Evolutionary conservation across 2,888 invertebrate genomes (phyloP).

Genomic region (Diploptera punctata): DNA sequence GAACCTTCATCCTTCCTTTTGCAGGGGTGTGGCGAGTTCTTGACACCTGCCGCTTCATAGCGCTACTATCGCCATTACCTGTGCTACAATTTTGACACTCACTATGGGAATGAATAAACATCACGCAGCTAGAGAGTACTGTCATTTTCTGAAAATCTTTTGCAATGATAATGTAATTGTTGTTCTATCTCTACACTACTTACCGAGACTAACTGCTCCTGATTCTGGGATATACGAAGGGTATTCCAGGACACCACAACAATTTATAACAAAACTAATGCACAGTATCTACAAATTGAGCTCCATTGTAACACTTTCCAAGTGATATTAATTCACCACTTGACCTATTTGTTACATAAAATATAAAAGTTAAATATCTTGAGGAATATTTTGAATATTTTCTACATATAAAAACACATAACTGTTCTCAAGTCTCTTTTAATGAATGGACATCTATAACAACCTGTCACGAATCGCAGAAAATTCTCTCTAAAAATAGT

Average conservation of each 20-base stretch:
- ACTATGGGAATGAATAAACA: background rate
- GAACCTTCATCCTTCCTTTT: background rate
- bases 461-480: background rate
- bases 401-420: background rate
- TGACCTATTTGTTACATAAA: background rate
- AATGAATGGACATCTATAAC: background rate
- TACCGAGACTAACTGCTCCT: background rate
- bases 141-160: too few species aligned
- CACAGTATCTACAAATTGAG: background rate
- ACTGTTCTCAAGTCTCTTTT: background rate
- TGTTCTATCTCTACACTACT: too few species aligned
- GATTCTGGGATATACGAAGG: background rate
- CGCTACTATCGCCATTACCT: background rate
- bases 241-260: background rate
- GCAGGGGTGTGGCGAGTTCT: slow-evolving; percentile 22
- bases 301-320: background rate
- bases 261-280: too few species aligned
- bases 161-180: too few species aligned
- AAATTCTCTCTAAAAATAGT: background rate
- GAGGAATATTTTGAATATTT: background rate
- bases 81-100: background rate
- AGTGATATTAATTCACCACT: background rate
- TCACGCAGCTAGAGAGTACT: too few species aligned
- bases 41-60: background rate
- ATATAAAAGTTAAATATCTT: background rate